Percentiles rank a stretch among this genome's conserved stretches.
Conservation (phyloP, 2,888 invertebrate genomes). For the Oscheius myriophilus region DNA sequence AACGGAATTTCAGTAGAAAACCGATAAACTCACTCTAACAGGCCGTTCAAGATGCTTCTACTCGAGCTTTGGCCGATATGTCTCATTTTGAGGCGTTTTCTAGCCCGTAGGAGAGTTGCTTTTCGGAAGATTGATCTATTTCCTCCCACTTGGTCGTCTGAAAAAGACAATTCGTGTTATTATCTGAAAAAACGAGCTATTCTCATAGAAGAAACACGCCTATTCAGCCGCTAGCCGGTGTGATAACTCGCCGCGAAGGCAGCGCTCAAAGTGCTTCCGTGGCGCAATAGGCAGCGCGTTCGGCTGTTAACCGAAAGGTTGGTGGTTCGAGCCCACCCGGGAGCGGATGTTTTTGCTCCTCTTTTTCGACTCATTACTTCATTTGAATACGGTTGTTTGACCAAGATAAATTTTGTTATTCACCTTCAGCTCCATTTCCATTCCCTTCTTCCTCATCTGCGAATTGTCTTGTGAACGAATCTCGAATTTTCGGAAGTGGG, state of each 20-base stretch:
- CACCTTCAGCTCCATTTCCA: constrained; percentile 4
- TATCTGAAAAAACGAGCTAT: too few species aligned
- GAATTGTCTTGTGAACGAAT: constrained; percentile 98
- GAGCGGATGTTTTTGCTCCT: constrained; percentile 43
- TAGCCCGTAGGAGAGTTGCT: constrained; percentile 18
- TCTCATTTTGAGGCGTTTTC: constrained; percentile 46
- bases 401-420: too few species aligned
- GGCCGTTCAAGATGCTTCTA: constrained; percentile 57
- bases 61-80: constrained; percentile 66
- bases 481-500: constrained; percentile 80
- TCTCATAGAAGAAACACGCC: too few species aligned
- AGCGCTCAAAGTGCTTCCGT: constrained; percentile 60
- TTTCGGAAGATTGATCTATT: constrained; percentile 24
- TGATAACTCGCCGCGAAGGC: too few species aligned
- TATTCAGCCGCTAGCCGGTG: too few species aligned
- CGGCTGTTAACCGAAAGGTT: constrained; percentile 70
- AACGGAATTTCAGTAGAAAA: too few species aligned
- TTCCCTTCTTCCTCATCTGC: constrained; percentile 80
- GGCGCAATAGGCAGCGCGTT: constrained; percentile 68
- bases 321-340: constrained; percentile 70
- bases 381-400: too few species aligned
- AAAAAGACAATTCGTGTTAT: too few species aligned
- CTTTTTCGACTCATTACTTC: too few species aligned
- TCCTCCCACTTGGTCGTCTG: constrained; percentile 6
- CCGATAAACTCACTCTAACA: constrained; percentile 59